These are phyloP conservation scores for Poeciliopsis turrubarensis DNA, from an alignment of 2,113 vertebrate species.

Conservation along the genomic window DNA sequence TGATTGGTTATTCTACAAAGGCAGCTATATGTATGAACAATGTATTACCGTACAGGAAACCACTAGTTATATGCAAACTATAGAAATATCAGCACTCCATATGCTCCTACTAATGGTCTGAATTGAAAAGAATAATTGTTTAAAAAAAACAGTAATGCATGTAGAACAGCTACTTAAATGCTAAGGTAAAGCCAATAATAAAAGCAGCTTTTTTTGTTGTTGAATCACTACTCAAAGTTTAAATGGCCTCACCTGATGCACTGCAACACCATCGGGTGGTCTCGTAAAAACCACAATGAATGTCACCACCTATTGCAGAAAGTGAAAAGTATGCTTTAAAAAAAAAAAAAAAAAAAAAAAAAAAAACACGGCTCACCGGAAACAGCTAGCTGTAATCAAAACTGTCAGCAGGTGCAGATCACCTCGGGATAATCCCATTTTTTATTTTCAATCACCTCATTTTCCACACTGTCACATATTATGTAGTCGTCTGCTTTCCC, in stretches of 20 bases:
- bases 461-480: neutral
- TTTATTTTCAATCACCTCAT: neutral
- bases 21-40: conserved; percentile 22
- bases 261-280: too few relatives aligned
- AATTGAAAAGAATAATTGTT: neutral
- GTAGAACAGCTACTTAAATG: conserved; percentile 6
- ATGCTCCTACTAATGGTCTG: conserved; percentile 16
- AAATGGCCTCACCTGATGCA: too few relatives aligned
- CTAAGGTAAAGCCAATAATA: neutral
- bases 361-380: neutral
- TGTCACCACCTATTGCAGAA: neutral
- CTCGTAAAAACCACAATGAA: too few relatives aligned
- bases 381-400: neutral
- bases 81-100: neutral
- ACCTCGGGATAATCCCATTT: neutral
- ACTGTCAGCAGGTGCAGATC: neutral
- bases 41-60: conserved; percentile 30
- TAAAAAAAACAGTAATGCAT: neutral
- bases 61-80: conserved; percentile 4
- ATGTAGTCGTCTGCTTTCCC: neutral
- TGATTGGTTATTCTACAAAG: conserved; percentile 34
- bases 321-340: neutral
- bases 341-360: neutral
- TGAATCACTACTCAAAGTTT: neutral
- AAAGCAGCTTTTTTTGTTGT: neutral